These are phyloP conservation scores for Dendrolimus houi DNA, from an alignment of 2,888 invertebrate species.

Conservation along the genomic window DNA sequence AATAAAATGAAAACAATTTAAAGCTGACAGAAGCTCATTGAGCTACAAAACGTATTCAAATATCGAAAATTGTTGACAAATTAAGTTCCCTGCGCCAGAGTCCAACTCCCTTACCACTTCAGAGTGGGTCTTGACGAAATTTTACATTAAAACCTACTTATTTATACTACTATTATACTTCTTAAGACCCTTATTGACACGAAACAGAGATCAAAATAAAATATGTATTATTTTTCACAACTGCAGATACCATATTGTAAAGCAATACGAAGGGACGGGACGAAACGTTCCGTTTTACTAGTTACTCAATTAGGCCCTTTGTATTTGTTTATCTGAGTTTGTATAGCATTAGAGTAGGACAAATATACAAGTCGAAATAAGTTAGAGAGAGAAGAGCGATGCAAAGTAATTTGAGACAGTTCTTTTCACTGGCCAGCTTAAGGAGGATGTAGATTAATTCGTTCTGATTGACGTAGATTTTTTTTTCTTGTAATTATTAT, in stretches of 20 bases:
- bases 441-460: not conserved
- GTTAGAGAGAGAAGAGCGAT: conserved; percentile 33
- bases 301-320: conserved; percentile 78
- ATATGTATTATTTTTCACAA: conserved; percentile 8
- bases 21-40: conserved; percentile 71
- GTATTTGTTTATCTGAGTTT: conserved; percentile 77
- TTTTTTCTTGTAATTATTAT: not conserved
- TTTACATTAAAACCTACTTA: conserved; percentile 39
- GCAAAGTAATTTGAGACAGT: conserved; percentile 74
- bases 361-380: conserved; percentile 15
- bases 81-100: conserved; percentile 66
- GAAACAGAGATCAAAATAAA: conserved; percentile 23
- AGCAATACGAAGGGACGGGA: conserved; percentile 61
- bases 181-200: conserved; percentile 10
- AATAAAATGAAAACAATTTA: conserved; percentile 64
- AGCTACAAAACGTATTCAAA: conserved; percentile 74
- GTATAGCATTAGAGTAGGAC: conserved; percentile 55
- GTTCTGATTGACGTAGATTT: not conserved
- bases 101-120: conserved; percentile 71
- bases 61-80: conserved; percentile 77
- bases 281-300: conserved; percentile 73
- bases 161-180: conserved; percentile 3
- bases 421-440: conserved; percentile 60
- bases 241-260: conserved; percentile 27
- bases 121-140: conserved; percentile 62